phyloP scores from a whole-genome alignment of 1,140 invertebrate species.

The Brachionus rotundiformis region DNA sequence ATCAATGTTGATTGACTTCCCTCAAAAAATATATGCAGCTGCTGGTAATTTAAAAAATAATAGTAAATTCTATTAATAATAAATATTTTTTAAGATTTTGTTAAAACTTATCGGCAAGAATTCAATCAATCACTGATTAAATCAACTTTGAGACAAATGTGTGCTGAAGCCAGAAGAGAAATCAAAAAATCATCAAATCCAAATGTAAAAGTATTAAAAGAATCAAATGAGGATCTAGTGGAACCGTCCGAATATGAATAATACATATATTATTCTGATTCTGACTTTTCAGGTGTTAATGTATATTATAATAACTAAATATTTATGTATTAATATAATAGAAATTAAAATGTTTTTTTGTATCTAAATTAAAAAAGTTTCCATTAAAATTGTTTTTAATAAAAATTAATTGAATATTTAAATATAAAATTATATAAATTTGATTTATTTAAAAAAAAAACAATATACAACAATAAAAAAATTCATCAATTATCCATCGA shows the following conservation, averaged over 20 bases:
- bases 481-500: neutral
- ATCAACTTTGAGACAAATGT: neutral
- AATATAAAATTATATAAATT: neutral
- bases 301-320: neutral
- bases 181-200: neutral
- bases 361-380: too few relatives aligned
- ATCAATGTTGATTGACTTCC: neutral
- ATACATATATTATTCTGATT: neutral
- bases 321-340: neutral
- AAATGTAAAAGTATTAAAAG: neutral
- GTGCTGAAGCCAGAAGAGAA: neutral
- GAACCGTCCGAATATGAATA: neutral
- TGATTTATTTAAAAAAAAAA: slow-evolving; percentile 14
- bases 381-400: neutral
- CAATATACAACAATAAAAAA: neutral
- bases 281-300: neutral
- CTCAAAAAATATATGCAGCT: neutral
- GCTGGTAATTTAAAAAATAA: neutral
- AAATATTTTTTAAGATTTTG: neutral
- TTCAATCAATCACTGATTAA: neutral
- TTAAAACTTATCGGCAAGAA: neutral
- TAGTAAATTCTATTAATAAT: neutral
- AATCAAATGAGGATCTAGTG: neutral
- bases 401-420: neutral
- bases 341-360: neutral